Evolutionary conservation across 2,888 invertebrate genomes (phyloP), one percentile per base, ranked within the genome.

Genomic region (Aporophyla nigra): DNA sequence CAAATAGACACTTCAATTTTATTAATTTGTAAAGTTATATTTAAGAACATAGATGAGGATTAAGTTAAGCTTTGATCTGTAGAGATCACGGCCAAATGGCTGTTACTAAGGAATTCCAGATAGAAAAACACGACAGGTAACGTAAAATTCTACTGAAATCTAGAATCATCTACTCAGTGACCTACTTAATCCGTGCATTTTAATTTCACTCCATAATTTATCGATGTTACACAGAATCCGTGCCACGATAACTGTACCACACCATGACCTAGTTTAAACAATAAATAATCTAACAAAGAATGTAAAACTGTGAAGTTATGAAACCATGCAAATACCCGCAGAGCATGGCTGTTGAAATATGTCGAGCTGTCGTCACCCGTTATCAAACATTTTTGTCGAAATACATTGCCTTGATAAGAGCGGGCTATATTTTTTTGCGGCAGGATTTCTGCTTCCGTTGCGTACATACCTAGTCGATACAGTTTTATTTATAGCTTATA

Each of bases 381-480:
- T 82, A 82, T 82, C 81, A 81, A 71, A 46, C 21, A n/a, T 54
- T 75, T 53, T 80, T 59, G 49, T 59, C 59, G 67, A 75, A 81
- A 84, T 68, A 68, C 21, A 43, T n/a, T 51, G 61, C 19, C 4
- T 67, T 67, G 82, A 83, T 82, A 85, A 77, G 51, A 61, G 7
- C 6, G 49, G 4, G 43, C 61, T 59, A 70, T 59, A 46, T 71
- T 71, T 72, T 83, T 82, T 70, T 21, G 33, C 40, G 49, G 58
- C 83, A 71, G 73, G 85, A 81, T 77, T 85, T 63, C 54, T 12
- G 77, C 54, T 69, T 83, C 83, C 83, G 86, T 71, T 68, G 49
- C 33, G 65, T 58, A 43, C 33, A 33, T 33, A 33, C 33, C 33
- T 33, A 1, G 33, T 33, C 33, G 56, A 67, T 40, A 72, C 21